Evolutionary conservation across 2,888 invertebrate genomes (phyloP), one percentile per base, ranked within the genome.

Genomic region (Chesias legatella): DNA sequence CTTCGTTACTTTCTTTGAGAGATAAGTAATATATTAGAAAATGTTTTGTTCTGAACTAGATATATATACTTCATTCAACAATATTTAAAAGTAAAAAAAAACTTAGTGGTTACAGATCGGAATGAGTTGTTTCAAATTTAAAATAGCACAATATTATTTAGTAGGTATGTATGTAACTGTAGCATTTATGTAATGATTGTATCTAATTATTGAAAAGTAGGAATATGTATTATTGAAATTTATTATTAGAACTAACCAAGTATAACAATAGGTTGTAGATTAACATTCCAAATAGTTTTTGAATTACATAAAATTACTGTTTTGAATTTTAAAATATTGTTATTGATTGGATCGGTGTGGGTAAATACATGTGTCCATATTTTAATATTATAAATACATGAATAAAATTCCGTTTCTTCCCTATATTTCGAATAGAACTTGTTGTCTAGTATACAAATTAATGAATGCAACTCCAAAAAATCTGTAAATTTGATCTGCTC

Each of bases 251-350:
- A 74, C 66, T 76, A 68, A 71, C 71, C 43, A 54, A 54, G 46
- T 53, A 51, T 63, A 62, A 56, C 43, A 62, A 35, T 78, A 79
- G 78, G 73, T 77, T 78, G 77, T 81, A 77, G 75, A 55, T 64
- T 73, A 73, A 81, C 80, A 82, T 82, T 82, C 81, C 81, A 81
- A 42, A 22, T 33, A 31, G 28, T 28, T 32, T 39, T 34, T 35
- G 28, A 39, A 39, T 31, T 38, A 25, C 29, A 40, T 40, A 23
- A 24, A 40, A 25, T 25, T 33, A 29, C 24, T 33, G 9, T 33
- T 33, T 33, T 21, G 6, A 24, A 33, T n/a, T 33, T 28, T 17
- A 23, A 29, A 33, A 20, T 28, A 33, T 22, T 25, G 25, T 23
- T 35, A 9, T 29, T 33, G 22, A 10, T 37, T 24, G 20, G 28